Base-by-base conservation (phyloP, 2,888 invertebrate genomes). In the Drosophila fungiperda region DNA sequence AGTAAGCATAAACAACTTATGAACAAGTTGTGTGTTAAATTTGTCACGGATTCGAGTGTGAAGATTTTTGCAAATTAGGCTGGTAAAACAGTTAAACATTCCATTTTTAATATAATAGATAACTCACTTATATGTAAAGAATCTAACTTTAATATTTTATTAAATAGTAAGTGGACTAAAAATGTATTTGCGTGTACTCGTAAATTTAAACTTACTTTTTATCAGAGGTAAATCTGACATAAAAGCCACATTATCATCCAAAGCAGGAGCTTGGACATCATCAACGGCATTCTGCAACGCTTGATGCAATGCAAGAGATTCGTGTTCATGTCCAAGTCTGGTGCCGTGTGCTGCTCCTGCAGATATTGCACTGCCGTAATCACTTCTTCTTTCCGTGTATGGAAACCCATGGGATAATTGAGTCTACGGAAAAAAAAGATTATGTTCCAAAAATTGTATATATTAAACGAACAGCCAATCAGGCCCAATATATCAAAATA, bases 161-260 rank as follows among this genome's bases (percentile, higher is more conserved):
- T 20, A 7, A 12, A 45, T 12, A 20, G 7, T 0, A 45, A 20
- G 3, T 12, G 20, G 6, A 45, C 45, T 45, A 7, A 7, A 12
- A 20, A 20, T 20, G 12, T 26, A 20, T 1, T 32, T 12, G 32
- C 15, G 42, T 12, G 15, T 7, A n/a, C n/a, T n/a, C 3, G 1
- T 35, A 15, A 23, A 38, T 33, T 3, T 8, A 12, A 33, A 95
- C 97, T 96, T 94, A 97, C 97, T 97, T 96, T 98, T 98, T 91
- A 97, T 95, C 90, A 97, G 94, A 86, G 97, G 97, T 93, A 98
- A 95, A 93, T 98, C 97, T 87, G 97, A 97, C 95, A 98, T 97
- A 94, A 97, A 97, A 59, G 97, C 96, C 82, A 96, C 95, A 84
- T 97, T 97, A 92, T 98, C 97, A 92, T 98, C 97, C 93, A 97